A percentile compares a stretch with the other conserved stretches of the same genome.
These are phyloP conservation scores for Bombus turneri DNA, from an alignment of 1,140 invertebrate genomes.

Conservation along the genomic window DNA sequence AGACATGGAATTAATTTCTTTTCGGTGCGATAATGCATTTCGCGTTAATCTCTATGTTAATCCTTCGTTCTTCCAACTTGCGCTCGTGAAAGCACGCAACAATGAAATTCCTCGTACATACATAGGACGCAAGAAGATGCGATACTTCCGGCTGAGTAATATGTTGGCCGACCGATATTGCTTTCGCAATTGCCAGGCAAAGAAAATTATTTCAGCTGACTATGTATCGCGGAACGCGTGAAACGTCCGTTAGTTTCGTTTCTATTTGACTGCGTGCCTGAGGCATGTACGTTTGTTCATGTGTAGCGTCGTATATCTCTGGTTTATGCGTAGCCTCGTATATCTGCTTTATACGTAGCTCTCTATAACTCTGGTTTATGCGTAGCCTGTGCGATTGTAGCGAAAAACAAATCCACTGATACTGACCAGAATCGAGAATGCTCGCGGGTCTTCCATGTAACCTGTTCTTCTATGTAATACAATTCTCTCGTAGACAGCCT, in stretches of 20 bases:
- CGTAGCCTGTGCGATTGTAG: not conserved
- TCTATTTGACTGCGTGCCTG: constrained; percentile 17
- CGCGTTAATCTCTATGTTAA: constrained; percentile 25
- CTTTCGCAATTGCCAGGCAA: not conserved
- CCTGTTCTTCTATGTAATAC: constrained; percentile 39
- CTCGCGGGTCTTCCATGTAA: not conserved
- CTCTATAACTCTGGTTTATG: not conserved
- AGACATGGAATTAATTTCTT: not conserved
- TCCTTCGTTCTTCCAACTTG: not conserved
- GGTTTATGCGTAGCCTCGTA: not conserved
- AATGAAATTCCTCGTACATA: constrained; percentile 21
- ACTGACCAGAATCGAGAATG: not conserved
- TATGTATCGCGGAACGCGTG: not conserved
- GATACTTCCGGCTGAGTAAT: constrained; percentile 11
- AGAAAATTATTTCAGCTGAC: constrained; percentile 23
- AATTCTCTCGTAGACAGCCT: not conserved
- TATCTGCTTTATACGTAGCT: not conserved
- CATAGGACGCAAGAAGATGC: constrained; percentile 7
- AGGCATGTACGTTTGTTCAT: not conserved
- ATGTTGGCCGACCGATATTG: not conserved
- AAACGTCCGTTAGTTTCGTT: not conserved
- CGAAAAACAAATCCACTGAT: not conserved
- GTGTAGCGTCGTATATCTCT: not conserved
- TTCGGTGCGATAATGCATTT: not conserved
- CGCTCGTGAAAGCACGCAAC: constrained; percentile 23